These are phyloP conservation scores for Eurystomus gularis DNA, from an alignment of 2,113 vertebrate genomes.

Conservation along the genomic window DNA sequence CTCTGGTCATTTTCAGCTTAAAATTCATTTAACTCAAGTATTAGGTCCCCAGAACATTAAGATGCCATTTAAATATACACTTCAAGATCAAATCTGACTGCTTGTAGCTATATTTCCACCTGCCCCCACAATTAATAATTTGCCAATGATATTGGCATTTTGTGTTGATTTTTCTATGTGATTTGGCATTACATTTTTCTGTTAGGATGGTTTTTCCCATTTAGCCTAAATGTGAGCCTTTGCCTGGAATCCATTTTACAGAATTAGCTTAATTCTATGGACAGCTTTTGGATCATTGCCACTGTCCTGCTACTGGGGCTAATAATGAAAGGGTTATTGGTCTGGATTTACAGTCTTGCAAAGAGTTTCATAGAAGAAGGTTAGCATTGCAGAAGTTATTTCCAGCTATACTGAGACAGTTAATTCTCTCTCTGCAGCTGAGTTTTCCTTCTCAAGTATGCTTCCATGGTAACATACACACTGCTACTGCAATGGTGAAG, in stretches of 20 bases:
- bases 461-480: conserved; percentile 42
- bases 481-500: not conserved
- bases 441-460: not conserved
- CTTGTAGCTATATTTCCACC: no score
- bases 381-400: not conserved
- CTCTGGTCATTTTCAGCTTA: not conserved
- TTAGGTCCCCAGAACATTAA: not conserved
- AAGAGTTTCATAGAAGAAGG: not conserved
- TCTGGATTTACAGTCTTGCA: not conserved
- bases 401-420: not conserved
- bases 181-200: not conserved
- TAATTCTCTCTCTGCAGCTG: not conserved
- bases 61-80: not conserved
- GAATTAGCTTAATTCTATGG: not conserved
- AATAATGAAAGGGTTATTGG: not conserved
- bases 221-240: not conserved
- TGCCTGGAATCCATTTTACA: not conserved
- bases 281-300: not conserved
- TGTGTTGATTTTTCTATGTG: not conserved
- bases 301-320: not conserved
- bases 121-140: fast-evolving
- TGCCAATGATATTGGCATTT: not conserved
- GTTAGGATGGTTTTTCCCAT: not conserved
- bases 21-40: not conserved
- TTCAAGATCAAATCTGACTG: not conserved